Base-by-base conservation (phyloP, 2,888 invertebrate species). In the Limenitis camilla region DNA sequence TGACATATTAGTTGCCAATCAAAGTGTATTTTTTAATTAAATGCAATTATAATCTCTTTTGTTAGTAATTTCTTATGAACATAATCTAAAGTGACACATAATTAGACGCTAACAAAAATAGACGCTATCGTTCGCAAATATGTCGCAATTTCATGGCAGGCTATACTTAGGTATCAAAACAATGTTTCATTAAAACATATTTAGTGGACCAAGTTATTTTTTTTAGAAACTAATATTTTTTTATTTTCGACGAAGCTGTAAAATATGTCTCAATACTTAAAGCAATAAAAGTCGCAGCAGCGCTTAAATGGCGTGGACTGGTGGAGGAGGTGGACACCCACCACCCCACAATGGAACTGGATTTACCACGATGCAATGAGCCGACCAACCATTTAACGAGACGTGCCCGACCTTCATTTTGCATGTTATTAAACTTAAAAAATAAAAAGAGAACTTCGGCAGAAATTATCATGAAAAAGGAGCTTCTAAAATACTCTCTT, bases 381-480 rank as follows among this genome's bases (percentile, higher is more conserved):
- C 69, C 66, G 61, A 57, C 66, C 71, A 70, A 67, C 76, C 69
- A 75, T 76, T 77, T 74, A 67, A 66, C 64, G 61, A 71, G 67
- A 70, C 70, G 65, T 67, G 61, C 64, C 66, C 64, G 61, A 64
- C 69, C 76, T 78, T 74, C 74, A 76, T 79, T 83, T 76, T 74
- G 79, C 78, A 80, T 78, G 74, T 75, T 81, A 82, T 80, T 81
- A 80, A 80, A 78, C 69, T 71, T 66, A 62, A 71, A 81, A 76
- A 71, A 72, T 72, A 73, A 78, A 76, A 73, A 66, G 70, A 69
- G 72, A 75, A 76, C 75, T 78, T 75, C 66, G 69, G 53, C 62
- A 63, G 65, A 61, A 76, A 81, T 81, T 81, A 80, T 76, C 74
- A 76, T 80, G 74, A 73, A 76, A 75, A 76, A 71, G 72, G 69